Percentiles rank a stretch among this genome's conserved stretches.
phyloP scores from a whole-genome alignment of 2,113 vertebrate species.

The Paedocypris sp. region DNA sequence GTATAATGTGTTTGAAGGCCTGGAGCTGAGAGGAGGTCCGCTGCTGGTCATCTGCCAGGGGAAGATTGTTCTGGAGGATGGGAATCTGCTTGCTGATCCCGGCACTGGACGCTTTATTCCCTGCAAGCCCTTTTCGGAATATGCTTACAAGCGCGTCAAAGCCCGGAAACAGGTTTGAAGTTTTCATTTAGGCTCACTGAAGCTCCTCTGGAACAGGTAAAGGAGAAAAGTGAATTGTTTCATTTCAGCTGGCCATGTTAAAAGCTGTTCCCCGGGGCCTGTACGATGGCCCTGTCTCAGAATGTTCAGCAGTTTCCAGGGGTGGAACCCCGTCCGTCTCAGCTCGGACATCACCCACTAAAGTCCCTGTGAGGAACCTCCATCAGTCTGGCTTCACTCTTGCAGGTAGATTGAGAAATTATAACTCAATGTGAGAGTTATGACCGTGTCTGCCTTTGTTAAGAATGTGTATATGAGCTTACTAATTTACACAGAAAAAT shows the following conservation, averaged over 20 bases:
- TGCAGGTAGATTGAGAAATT: constrained; percentile 67
- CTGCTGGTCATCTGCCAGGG: constrained; percentile 90
- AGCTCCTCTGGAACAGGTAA: too few species aligned
- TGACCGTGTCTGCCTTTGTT: too few species aligned
- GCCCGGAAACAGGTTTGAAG: constrained; percentile 97
- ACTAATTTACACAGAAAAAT: too few species aligned
- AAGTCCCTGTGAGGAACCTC: constrained; percentile 81
- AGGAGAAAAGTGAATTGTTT: too few species aligned
- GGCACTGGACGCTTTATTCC: constrained; percentile 87
- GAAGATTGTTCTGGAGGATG: constrained; percentile 89
- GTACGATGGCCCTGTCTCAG: constrained; percentile 93
- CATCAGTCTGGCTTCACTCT: constrained; percentile 95
- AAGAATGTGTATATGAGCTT: too few species aligned
- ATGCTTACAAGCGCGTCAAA: constrained; percentile 92
- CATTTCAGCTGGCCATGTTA: constrained; percentile 78
- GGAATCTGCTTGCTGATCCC: constrained; percentile 75
- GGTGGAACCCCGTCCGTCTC: constrained; percentile 83
- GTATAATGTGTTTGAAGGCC: constrained; percentile 94
- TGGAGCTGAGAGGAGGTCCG: constrained; percentile 85
- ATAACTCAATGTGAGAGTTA: too few species aligned
- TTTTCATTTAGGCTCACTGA: too few species aligned
- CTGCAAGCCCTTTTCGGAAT: constrained; percentile 82
- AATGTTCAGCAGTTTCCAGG: constrained; percentile 81
- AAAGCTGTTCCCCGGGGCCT: constrained; percentile 87
- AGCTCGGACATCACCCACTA: constrained; percentile 81